phyloP scores from a whole-genome alignment of 2,113 vertebrate genomes.

The Brachirus orientalis region DNA sequence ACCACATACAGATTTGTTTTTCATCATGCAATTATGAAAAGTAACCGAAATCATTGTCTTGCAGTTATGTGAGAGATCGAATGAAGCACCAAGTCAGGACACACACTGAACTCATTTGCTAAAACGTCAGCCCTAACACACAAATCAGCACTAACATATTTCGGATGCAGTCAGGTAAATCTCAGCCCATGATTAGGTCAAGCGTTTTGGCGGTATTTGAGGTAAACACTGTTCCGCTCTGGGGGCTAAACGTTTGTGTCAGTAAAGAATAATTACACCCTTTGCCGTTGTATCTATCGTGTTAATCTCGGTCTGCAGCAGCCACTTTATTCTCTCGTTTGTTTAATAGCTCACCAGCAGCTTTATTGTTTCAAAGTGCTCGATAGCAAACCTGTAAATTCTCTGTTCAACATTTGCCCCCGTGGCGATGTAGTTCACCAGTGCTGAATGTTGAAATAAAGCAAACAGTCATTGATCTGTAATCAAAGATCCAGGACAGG shows the following conservation, averaged over 20 bases:
- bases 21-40: background rate
- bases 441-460: constrained; percentile 91
- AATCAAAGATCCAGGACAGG: constrained; percentile 85
- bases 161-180: constrained; percentile 74
- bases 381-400: constrained; percentile 90
- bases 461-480: constrained; percentile 80
- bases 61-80: background rate
- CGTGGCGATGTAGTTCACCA: constrained; percentile 87
- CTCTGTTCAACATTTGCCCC: constrained; percentile 89
- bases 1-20: background rate
- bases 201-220: constrained; percentile 74
- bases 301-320: constrained; percentile 82
- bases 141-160: constrained; percentile 61
- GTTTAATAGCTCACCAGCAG: constrained; percentile 88
- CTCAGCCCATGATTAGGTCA: constrained; percentile 73
- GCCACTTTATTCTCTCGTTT: constrained; percentile 90
- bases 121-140: constrained; percentile 38
- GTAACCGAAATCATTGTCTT: constrained; percentile 1
- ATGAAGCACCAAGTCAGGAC: background rate
- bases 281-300: constrained; percentile 74
- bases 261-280: constrained; percentile 86
- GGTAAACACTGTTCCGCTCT: constrained; percentile 78
- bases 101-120: constrained; percentile 13
- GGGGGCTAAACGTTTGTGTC: constrained; percentile 73
- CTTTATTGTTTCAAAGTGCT: constrained; percentile 92